Evolutionary conservation across 2,888 invertebrate genomes (phyloP).

Genomic region (Hypomecis punctinalis): DNA sequence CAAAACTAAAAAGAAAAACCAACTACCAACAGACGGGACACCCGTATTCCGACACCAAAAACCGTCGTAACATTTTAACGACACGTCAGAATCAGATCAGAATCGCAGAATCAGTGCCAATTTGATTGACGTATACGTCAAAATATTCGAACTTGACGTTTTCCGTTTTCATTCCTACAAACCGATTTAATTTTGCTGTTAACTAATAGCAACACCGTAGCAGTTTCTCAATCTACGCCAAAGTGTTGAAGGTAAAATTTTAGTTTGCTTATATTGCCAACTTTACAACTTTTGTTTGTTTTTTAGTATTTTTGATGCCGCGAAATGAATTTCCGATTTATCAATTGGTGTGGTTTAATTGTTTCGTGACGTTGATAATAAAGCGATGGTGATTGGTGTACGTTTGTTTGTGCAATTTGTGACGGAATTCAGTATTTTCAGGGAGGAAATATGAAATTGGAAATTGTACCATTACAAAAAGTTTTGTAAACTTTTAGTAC

Average conservation of each 20-base stretch:
- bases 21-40: background rate
- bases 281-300: background rate
- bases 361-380: conserved; percentile 17
- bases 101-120: conserved; percentile 18
- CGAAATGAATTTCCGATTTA: conserved; percentile 16
- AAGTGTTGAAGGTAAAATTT: background rate
- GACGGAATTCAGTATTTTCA: background rate
- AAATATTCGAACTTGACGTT: conserved; percentile 12
- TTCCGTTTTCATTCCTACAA: background rate
- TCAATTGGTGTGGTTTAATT: conserved; percentile 20
- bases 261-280: background rate
- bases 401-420: conserved; percentile 10
- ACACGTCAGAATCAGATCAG: conserved; percentile 18
- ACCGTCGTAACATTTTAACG: conserved; percentile 31
- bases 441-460: background rate
- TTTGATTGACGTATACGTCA: conserved; percentile 30
- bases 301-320: conserved; percentile 13
- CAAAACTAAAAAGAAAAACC: too few species aligned
- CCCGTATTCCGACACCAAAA: conserved; percentile 16
- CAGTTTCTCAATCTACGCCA: background rate
- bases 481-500: too few species aligned
- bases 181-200: background rate
- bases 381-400: conserved; percentile 11
- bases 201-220: background rate
- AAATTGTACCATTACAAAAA: too few species aligned